Evolutionary conservation across 2,797 vertebrate genomes (phyloP).

Genomic region (Phoxinus dragarum): DNA sequence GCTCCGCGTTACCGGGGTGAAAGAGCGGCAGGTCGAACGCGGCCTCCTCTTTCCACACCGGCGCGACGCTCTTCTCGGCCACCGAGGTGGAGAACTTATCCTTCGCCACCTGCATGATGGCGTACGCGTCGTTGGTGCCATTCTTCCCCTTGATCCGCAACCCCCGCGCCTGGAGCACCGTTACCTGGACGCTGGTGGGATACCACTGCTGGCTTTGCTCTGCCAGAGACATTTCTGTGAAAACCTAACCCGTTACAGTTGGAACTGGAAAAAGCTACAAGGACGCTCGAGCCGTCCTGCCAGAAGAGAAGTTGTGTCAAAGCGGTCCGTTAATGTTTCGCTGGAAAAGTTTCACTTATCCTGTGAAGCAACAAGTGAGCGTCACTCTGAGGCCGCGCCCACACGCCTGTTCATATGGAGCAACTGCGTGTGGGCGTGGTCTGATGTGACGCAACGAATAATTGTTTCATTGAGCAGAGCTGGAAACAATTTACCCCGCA

Average conservation of each 20-base stretch:
- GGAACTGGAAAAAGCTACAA: not conserved
- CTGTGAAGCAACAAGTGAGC: constrained; percentile 35
- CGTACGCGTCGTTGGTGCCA: constrained; percentile 92
- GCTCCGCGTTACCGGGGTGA: constrained; percentile 66
- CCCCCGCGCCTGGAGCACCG: constrained; percentile 86
- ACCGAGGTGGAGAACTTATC: constrained; percentile 91
- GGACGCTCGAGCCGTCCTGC: not conserved
- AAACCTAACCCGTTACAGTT: not conserved
- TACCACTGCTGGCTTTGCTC: constrained; percentile 82
- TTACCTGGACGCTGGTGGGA: constrained; percentile 91
- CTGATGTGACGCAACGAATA: not conserved
- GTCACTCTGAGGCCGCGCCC: constrained; percentile 19
- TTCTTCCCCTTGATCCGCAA: constrained; percentile 86
- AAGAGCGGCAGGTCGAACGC: constrained; percentile 87
- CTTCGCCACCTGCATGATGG: constrained; percentile 91
- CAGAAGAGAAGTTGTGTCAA: not conserved
- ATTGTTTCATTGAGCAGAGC: not conserved
- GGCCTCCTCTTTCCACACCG: constrained; percentile 91
- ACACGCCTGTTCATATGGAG: not conserved
- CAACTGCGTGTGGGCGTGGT: not conserved
- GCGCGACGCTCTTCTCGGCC: constrained; percentile 86
- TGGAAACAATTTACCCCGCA: not conserved
- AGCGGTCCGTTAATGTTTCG: not conserved
- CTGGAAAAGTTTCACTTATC: constrained; percentile 45
- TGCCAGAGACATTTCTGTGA: constrained; percentile 74